Evolutionary conservation across 2,888 invertebrate genomes (phyloP).

Genomic region (Andrena bucephala): DNA sequence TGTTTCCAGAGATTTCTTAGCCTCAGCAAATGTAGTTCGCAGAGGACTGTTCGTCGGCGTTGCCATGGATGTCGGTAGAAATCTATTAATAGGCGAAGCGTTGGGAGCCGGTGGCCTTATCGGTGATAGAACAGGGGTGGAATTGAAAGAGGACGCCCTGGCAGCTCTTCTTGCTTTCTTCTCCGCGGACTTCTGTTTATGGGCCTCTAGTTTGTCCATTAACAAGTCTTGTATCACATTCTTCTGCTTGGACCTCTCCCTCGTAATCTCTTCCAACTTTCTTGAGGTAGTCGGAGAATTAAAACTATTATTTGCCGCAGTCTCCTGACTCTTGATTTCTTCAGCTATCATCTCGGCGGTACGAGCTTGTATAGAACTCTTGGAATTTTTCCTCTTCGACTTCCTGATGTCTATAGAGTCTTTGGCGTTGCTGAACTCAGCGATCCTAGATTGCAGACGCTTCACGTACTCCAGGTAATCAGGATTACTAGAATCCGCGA

Average conservation of each 20-base stretch:
- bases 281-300: constrained; percentile 87
- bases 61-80: constrained; percentile 75
- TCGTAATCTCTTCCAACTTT: constrained; percentile 91
- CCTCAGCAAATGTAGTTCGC: constrained; percentile 77
- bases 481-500: constrained; percentile 80
- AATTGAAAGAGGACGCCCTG: constrained; percentile 85
- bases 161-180: constrained; percentile 87
- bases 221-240: constrained; percentile 93
- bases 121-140: constrained; percentile 65
- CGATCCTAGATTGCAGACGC: constrained; percentile 88
- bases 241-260: constrained; percentile 93
- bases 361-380: constrained; percentile 84
- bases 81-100: constrained; percentile 50
- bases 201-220: constrained; percentile 91
- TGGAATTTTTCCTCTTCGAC: constrained; percentile 86
- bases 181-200: constrained; percentile 88
- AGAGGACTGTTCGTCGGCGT: constrained; percentile 74
- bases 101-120: constrained; percentile 46
- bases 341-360: constrained; percentile 86
- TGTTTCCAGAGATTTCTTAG: constrained; percentile 70
- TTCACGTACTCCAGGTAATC: constrained; percentile 88
- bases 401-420: constrained; percentile 90
- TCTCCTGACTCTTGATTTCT: constrained; percentile 83
- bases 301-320: constrained; percentile 83
- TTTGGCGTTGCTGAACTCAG: constrained; percentile 90